phyloP scores from a whole-genome alignment of 2,113 vertebrate genomes.

The Vulpes lagopus region DNA sequence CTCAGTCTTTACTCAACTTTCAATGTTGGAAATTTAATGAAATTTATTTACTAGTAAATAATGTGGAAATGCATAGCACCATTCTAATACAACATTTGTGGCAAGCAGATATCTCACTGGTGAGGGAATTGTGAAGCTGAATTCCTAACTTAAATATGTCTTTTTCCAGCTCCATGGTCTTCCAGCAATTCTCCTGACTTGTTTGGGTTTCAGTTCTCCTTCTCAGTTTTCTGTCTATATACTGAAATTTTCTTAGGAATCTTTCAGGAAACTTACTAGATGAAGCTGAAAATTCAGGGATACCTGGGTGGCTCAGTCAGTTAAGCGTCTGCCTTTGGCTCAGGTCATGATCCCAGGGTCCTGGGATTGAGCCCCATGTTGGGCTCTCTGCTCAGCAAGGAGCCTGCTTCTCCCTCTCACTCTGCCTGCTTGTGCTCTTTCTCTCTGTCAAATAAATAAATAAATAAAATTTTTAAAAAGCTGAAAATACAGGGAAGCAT shows the following conservation, averaged over 20 bases:
- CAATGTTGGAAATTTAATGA: neutral
- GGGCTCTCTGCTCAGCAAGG: too few species aligned
- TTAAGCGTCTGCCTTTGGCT: too few species aligned
- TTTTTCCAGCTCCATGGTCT: neutral
- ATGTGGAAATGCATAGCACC: neutral
- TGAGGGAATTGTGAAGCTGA: neutral
- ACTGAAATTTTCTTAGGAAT: neutral
- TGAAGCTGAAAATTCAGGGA: neutral
- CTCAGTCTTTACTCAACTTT: neutral
- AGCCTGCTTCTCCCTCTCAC: too few species aligned
- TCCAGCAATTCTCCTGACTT: neutral
- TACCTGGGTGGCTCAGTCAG: too few species aligned
- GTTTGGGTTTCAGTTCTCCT: neutral
- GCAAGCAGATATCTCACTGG: neutral
- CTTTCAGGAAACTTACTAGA: slow-evolving; percentile 34
- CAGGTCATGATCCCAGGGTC: too few species aligned
- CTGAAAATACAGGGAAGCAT: neutral
- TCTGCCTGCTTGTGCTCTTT: too few species aligned
- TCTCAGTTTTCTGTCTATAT: neutral
- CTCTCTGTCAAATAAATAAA: too few species aligned
- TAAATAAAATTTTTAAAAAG: neutral
- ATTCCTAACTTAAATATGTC: neutral
- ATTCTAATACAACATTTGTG: neutral
- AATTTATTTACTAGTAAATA: slow-evolving; percentile 29
- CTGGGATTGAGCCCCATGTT: too few species aligned